Evolutionary conservation across 2,888 invertebrate genomes (phyloP), one percentile per base, ranked within the genome.

Genomic region (Prosopocoilus inquinatus): DNA sequence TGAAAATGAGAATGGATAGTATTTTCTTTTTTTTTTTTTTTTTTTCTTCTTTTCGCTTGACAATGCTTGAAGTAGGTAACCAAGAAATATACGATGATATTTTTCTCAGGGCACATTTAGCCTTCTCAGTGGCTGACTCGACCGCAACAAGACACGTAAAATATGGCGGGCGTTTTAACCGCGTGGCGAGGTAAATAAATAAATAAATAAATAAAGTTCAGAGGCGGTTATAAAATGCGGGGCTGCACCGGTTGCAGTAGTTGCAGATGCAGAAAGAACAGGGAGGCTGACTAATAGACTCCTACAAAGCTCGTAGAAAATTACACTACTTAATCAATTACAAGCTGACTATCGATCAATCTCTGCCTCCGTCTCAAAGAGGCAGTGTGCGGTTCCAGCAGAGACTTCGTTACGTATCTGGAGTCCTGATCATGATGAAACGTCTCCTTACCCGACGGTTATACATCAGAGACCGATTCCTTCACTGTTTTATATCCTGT

Each of bases 291-390:
- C 54, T 60, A 60, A 57, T 52, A 60, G 55, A 57, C 59, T 60
- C 59, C 57, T 57, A 55, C 57, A 51, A 54, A 50, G 49, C 39
- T 44, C 36, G 63, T 61, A 60, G 63, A 63, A 66, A 66, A 65
- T 67, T 67, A 65, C 64, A 61, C 65, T 64, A 67, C 62, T 67
- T 69, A 67, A 70, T 69, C 69, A 67, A 69, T 70, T 69, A 69
- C 61, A 56, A 61, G 62, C 60, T 64, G 62, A 62, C 66, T 60
- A 67, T 67, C 68, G 66, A 70, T 70, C 70, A 68, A 67, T 67
- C 64, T 64, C 59, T 54, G 60, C 56, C 54, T 59, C 60, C 47
- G 39, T 56, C 46, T 36, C 39, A 52, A 48, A 44, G 43, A 43
- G 47, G 20, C 45, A 55, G 51, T 53, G 46, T 45, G 57, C 54